These are phyloP conservation scores for Microctenopoma steveboyesi DNA, from an alignment of 2,797 vertebrate genomes.

Conservation along the genomic window DNA sequence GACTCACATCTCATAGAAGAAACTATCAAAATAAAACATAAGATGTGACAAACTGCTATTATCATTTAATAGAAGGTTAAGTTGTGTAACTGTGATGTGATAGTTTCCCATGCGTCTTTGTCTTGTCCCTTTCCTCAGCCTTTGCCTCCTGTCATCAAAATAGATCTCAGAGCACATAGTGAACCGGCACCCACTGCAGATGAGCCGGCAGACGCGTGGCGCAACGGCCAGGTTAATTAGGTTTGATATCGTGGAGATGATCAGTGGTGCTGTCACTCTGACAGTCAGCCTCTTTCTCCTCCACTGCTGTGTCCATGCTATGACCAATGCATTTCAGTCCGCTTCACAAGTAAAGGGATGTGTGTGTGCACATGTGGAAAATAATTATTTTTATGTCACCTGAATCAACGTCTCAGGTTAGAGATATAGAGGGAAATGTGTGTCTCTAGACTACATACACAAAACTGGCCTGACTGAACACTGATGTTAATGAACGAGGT, in stretches of 20 bases:
- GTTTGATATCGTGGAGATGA: conserved; percentile 81
- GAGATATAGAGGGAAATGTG: background rate
- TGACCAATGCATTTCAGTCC: conserved; percentile 25
- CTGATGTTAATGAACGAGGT: background rate
- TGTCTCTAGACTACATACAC: background rate
- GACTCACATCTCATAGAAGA: background rate
- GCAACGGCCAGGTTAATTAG: conserved; percentile 80
- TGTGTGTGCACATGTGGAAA: conserved; percentile 23
- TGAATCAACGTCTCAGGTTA: background rate
- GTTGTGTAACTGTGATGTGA: conserved; percentile 28
- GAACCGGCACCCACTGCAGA: conserved; percentile 53
- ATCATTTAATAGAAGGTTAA: conserved; percentile 30
- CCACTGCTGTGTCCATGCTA: conserved; percentile 24
- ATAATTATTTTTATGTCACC: background rate
- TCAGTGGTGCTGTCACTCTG: conserved; percentile 76
- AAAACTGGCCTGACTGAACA: background rate
- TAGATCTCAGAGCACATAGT: conserved; percentile 65
- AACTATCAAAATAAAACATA: background rate
- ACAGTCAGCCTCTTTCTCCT: conserved; percentile 28
- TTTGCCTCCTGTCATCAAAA: conserved; percentile 31
- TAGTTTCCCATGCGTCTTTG: conserved; percentile 43
- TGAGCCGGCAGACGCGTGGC: conserved; percentile 55
- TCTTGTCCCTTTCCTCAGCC: conserved; percentile 31
- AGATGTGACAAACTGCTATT: conserved; percentile 20
- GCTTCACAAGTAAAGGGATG: conserved; percentile 43